Conservation (phyloP, 2,888 invertebrate species). For the Myopa testacea region DNA sequence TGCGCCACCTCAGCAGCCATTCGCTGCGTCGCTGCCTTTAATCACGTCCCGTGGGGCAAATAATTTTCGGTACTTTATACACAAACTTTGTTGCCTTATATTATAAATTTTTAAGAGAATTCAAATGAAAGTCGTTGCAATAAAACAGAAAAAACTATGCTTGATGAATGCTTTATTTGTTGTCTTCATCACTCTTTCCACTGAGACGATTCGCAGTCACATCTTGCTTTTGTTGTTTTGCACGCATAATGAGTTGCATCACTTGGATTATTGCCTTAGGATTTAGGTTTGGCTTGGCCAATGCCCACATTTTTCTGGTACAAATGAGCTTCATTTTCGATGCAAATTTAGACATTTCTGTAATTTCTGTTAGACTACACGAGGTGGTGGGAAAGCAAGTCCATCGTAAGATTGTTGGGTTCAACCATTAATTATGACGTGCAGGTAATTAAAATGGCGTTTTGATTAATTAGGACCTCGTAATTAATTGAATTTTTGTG, state of each 20-base stretch:
- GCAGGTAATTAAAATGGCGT: conserved; percentile 36
- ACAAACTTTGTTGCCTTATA: neutral
- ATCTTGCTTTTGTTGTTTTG: neutral
- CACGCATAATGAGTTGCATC: neutral
- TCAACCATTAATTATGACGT: conserved; percentile 11
- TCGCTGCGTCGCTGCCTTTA: conserved; percentile 19
- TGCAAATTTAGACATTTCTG: conserved; percentile 14
- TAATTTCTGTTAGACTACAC: conserved; percentile 17
- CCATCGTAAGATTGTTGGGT: neutral
- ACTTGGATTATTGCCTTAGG: conserved; percentile 2
- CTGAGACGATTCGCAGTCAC: too few species aligned
- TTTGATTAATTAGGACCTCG: conserved; percentile 23
- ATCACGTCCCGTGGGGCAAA: conserved; percentile 33
- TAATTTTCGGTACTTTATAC: neutral
- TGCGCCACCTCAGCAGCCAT: conserved; percentile 34
- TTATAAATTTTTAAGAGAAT: neutral
- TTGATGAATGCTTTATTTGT: conserved; percentile 32
- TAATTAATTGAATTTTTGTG: conserved; percentile 37
- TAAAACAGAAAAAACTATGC: neutral
- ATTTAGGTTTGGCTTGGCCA: conserved; percentile 1
- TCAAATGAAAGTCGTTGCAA: conserved; percentile 13
- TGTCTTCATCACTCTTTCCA: neutral
- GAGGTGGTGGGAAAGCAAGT: conserved; percentile 21
- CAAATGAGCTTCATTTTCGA: conserved; percentile 4
- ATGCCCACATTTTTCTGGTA: neutral